These are phyloP conservation scores for Heterodera schachtii DNA, from an alignment of 1,140 invertebrate genomes.

Conservation along the genomic window DNA sequence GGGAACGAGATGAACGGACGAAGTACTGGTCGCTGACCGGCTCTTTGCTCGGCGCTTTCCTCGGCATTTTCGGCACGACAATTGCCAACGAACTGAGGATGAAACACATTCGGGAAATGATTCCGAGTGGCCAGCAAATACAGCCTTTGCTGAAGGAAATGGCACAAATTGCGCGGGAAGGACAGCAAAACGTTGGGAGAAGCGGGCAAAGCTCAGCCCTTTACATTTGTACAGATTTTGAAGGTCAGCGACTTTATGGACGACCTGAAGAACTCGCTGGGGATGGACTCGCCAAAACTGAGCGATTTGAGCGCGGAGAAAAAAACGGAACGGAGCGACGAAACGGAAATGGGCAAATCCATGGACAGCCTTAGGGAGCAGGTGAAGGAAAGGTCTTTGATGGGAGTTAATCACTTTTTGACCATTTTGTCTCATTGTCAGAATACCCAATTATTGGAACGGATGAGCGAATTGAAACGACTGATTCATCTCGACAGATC, in stretches of 20 bases:
- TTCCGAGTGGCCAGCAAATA: constrained; percentile 67
- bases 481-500: constrained; percentile 44
- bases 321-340: constrained; percentile 14
- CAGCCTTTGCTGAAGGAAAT: constrained; percentile 48
- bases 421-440: background rate
- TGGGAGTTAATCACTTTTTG: too few species aligned
- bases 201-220: background rate
- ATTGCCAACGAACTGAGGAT: constrained; percentile 74
- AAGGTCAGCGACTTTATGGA: constrained; percentile 47
- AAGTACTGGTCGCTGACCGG: constrained; percentile 80
- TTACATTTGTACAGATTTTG: constrained; percentile 41
- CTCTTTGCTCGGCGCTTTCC: constrained; percentile 74
- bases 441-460: constrained; percentile 45
- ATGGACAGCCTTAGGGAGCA: constrained; percentile 46
- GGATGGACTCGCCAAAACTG: constrained; percentile 47
- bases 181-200: constrained; percentile 46
- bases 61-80: constrained; percentile 74
- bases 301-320: constrained; percentile 21
- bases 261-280: constrained; percentile 41
- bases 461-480: constrained; percentile 52
- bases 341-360: constrained; percentile 5
- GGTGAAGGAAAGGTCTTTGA: constrained; percentile 29
- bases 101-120: constrained; percentile 72
- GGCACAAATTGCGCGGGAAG: constrained; percentile 35
- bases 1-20: constrained; percentile 76